Evolutionary conservation across 2,888 invertebrate genomes (phyloP).

Genomic region (Cryptosula pallasiana): DNA sequence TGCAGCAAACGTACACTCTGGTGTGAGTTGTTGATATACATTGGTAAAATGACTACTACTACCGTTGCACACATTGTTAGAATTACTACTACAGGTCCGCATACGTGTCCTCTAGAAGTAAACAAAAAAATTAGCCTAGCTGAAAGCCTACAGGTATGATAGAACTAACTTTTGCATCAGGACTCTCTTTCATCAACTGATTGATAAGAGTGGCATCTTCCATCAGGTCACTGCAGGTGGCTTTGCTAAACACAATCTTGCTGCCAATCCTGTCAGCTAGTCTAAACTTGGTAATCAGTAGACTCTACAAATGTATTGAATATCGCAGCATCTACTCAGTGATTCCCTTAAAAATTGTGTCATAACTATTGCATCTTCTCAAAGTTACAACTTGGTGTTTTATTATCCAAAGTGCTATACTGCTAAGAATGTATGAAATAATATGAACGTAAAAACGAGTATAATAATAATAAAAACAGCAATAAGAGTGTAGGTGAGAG

Average conservation of each 20-base stretch:
- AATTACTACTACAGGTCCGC: too few species aligned
- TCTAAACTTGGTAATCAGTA: constrained; percentile 12
- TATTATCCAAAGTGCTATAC: not conserved
- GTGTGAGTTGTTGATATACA: too few species aligned
- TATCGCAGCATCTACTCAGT: not conserved
- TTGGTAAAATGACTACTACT: too few species aligned
- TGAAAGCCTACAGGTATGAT: too few species aligned
- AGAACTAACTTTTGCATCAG: constrained; percentile 11
- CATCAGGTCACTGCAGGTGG: not conserved
- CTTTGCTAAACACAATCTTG: constrained; percentile 2
- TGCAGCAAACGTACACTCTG: too few species aligned
- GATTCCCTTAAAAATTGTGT: not conserved
- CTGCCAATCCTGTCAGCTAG: constrained; percentile 19
- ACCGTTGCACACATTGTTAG: too few species aligned
- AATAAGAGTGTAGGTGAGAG: too few species aligned
- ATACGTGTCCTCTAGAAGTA: too few species aligned
- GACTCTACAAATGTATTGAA: not conserved
- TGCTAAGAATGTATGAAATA: too few species aligned
- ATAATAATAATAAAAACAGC: too few species aligned
- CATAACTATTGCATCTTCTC: not conserved
- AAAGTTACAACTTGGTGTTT: not conserved
- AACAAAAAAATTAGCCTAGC: too few species aligned
- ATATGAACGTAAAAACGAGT: too few species aligned
- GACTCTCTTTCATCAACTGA: not conserved
- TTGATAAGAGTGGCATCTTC: not conserved